These are phyloP conservation scores for Pantala flavescens DNA, from an alignment of 1,140 invertebrate species.

Conservation along the genomic window DNA sequence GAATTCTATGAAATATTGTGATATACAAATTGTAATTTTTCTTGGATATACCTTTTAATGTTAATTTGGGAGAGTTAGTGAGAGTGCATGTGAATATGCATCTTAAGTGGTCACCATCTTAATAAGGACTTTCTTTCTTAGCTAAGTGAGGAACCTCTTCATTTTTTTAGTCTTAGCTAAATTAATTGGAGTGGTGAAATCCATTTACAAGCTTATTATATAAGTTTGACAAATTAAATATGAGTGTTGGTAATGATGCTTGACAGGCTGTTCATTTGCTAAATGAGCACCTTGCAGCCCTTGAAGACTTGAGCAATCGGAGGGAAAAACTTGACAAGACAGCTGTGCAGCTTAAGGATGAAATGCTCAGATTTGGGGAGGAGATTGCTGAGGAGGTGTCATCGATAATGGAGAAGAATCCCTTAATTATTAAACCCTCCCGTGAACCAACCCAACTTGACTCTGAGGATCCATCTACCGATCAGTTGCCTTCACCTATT, in stretches of 20 bases:
- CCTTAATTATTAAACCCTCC: background rate
- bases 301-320: background rate
- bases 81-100: no score
- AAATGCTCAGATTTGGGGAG: background rate
- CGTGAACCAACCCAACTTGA: background rate
- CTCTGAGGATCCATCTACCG: background rate
- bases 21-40: no score
- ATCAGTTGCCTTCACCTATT: background rate
- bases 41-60: no score
- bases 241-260: background rate
- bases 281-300: background rate
- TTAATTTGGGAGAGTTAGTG: no score
- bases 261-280: constrained; percentile 9
- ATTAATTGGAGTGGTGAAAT: no score
- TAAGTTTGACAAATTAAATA: no score
- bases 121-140: no score
- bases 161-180: no score
- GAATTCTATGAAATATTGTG: no score
- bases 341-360: background rate
- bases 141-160: no score
- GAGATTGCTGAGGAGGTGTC: background rate
- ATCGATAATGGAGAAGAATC: background rate
- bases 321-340: background rate
- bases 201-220: no score
- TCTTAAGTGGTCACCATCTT: no score